These are phyloP conservation scores for Sweltsa coloradensis DNA, from an alignment of 1,140 invertebrate genomes.

Conservation along the genomic window DNA sequence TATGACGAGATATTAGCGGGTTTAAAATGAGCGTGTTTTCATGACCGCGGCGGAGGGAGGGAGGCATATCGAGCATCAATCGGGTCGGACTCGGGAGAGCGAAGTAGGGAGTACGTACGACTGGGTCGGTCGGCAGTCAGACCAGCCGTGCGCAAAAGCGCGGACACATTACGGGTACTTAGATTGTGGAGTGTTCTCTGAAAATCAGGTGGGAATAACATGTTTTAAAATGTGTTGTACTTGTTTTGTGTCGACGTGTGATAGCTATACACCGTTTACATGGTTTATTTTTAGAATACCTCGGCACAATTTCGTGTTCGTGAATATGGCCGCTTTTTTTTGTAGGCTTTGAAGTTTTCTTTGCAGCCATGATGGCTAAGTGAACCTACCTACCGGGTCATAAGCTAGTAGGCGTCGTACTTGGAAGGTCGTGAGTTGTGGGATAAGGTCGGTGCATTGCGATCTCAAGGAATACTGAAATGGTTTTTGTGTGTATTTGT, in stretches of 20 bases:
- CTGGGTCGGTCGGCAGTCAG: constrained; percentile 14
- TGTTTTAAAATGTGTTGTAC: constrained; percentile 2
- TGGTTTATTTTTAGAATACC: constrained; percentile 6
- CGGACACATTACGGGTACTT: constrained; percentile 10
- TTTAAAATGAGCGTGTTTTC: constrained; percentile 5
- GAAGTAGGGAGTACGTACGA: constrained; percentile 24
- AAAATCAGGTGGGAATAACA: constrained; percentile 11
- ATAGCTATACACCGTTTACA: neutral
- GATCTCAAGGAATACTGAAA: neutral
- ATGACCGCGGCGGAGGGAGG: constrained; percentile 21
- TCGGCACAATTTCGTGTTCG: constrained; percentile 7
- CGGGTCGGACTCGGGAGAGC: constrained; percentile 24
- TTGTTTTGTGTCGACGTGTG: constrained; percentile 5
- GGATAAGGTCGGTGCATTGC: constrained; percentile 10
- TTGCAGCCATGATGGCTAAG: constrained; percentile 22
- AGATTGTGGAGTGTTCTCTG: constrained; percentile 10
- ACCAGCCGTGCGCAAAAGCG: constrained; percentile 21
- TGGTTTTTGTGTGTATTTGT: constrained; percentile 2
- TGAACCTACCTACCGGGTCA: constrained; percentile 16
- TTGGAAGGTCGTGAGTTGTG: constrained; percentile 12
- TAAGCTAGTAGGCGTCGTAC: constrained; percentile 16
- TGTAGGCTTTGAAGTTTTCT: constrained; percentile 17
- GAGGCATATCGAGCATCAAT: constrained; percentile 23
- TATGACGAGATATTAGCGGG: constrained; percentile 7
- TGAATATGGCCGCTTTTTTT: constrained; percentile 18